These are phyloP conservation scores for Perognathus longimembris DNA, from an alignment of 2,113 vertebrate genomes.

Conservation along the genomic window DNA sequence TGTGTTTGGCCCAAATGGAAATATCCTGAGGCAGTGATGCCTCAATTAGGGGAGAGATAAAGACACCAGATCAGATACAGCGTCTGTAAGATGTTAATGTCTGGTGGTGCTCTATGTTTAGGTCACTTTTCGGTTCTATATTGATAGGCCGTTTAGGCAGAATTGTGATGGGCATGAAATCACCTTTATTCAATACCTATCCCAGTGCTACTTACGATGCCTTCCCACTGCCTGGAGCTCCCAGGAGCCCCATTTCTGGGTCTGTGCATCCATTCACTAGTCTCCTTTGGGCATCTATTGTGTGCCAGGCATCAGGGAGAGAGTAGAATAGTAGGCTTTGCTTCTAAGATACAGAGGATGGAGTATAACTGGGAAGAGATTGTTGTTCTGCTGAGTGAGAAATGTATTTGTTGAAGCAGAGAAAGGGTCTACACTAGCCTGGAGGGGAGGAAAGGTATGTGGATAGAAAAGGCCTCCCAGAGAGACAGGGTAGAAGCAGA, in stretches of 20 bases:
- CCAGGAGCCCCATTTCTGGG: background rate
- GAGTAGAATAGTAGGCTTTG: background rate
- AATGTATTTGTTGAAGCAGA: background rate
- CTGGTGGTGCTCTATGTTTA: slow-evolving; percentile 3
- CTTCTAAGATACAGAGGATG: background rate
- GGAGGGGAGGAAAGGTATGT: too few species aligned
- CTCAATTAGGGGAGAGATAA: slow-evolving; percentile 71
- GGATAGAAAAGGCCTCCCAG: background rate
- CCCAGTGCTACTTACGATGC: too few species aligned
- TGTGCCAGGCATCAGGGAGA: background rate
- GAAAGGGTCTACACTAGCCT: background rate
- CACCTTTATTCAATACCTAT: background rate
- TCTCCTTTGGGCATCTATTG: background rate
- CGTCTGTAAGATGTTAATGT: slow-evolving; percentile 58
- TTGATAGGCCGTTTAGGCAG: slow-evolving; percentile 31
- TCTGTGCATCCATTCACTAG: background rate
- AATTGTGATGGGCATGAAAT: background rate
- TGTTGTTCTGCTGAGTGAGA: background rate
- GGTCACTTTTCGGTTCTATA: background rate
- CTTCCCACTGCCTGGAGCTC: background rate
- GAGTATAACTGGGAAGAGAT: background rate
- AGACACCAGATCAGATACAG: slow-evolving; percentile 61
- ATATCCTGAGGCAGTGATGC: slow-evolving; percentile 69
- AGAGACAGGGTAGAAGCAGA: background rate
- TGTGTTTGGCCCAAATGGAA: slow-evolving; percentile 67